These are phyloP conservation scores for Rutpela maculata DNA, from an alignment of 2,888 invertebrate species.

Conservation along the genomic window DNA sequence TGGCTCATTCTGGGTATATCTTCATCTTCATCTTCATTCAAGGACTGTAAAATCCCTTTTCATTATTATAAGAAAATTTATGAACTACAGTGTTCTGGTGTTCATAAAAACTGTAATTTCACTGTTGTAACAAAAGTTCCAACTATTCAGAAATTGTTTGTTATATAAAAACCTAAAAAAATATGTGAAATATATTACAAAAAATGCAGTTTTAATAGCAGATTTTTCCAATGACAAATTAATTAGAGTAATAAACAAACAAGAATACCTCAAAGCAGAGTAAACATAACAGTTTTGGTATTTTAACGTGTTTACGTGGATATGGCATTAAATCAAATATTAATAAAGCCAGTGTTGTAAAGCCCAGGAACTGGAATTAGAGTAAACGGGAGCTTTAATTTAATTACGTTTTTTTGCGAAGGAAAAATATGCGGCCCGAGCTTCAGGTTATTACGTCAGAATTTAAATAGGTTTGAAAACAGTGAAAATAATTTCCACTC, in stretches of 20 bases:
- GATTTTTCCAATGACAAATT: neutral
- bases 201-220: neutral
- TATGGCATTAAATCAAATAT: slow-evolving; percentile 36
- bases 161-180: no score
- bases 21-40: no score
- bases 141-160: no score
- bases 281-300: slow-evolving; percentile 23
- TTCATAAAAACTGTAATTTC: no score
- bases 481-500: neutral
- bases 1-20: no score
- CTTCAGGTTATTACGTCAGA: slow-evolving; percentile 11
- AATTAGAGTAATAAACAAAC: slow-evolving; percentile 27
- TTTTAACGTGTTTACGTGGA: slow-evolving; percentile 4
- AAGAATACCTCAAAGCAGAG: neutral
- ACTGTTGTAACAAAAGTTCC: no score
- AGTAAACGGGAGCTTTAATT: slow-evolving; percentile 36
- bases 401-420: slow-evolving; percentile 26
- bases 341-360: slow-evolving; percentile 21
- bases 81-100: no score
- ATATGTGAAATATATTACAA: neutral
- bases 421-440: slow-evolving; percentile 11
- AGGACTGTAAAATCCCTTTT: no score
- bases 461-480: slow-evolving; percentile 8
- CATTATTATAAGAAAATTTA: no score
- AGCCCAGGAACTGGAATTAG: slow-evolving; percentile 27